phyloP scores from a whole-genome alignment of 2,888 invertebrate genomes.

The Polyploca ridens region DNA sequence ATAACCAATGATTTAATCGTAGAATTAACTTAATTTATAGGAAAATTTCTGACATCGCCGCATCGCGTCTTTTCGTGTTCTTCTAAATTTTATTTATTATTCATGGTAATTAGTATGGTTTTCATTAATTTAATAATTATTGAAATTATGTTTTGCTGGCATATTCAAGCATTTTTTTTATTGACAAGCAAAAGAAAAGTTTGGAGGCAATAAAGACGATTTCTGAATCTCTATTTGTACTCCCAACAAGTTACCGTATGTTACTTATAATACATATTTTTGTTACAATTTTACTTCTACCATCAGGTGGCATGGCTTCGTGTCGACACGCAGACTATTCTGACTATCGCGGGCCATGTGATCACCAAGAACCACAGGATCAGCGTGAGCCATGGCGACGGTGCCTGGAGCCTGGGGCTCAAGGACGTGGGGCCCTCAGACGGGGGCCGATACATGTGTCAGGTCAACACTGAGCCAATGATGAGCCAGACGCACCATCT shows the following conservation, averaged over 20 bases:
- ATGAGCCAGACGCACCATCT: conserved; percentile 78
- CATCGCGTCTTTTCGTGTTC: background rate
- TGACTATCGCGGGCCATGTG: conserved; percentile 94
- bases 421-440: conserved; percentile 91
- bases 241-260: background rate
- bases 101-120: background rate
- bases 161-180: no score
- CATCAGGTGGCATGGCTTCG: conserved; percentile 94
- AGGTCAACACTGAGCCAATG: conserved; percentile 79
- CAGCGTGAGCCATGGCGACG: conserved; percentile 91
- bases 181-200: no score
- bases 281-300: background rate
- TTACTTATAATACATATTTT: background rate
- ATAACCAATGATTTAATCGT: background rate
- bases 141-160: background rate
- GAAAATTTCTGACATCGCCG: background rate
- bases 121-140: background rate
- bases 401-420: conserved; percentile 93
- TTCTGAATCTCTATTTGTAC: background rate
- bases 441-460: conserved; percentile 93
- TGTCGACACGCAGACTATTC: conserved; percentile 95
- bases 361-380: conserved; percentile 96
- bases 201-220: no score
- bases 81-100: conserved; percentile 3
- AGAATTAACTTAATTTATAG: background rate